phyloP scores from a whole-genome alignment of 2,113 vertebrate species.

The Microcebus murinus region DNA sequence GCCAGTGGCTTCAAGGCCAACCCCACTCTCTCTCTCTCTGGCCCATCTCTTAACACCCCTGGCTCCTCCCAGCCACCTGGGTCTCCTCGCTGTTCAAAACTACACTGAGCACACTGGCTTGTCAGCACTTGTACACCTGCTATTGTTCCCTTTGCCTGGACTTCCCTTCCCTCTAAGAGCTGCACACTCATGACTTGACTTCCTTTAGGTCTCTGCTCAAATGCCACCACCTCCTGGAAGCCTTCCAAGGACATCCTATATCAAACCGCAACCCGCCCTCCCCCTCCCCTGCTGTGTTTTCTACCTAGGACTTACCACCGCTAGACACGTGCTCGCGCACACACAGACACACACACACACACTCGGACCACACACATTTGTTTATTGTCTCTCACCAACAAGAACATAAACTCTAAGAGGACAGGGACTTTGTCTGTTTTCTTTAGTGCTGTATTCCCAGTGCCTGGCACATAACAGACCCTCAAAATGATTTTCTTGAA shows the following conservation, averaged over 20 bases:
- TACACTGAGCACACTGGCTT: background rate
- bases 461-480: background rate
- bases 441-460: background rate
- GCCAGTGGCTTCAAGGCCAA: background rate
- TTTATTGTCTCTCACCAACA: background rate
- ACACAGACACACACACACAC: background rate
- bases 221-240: background rate
- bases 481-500: background rate
- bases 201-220: background rate
- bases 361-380: too few relatives aligned
- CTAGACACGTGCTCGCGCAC: accelerated
- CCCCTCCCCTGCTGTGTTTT: too few relatives aligned
- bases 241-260: background rate
- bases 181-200: background rate
- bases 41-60: background rate
- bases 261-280: background rate
- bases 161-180: background rate
- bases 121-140: background rate
- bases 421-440: background rate
- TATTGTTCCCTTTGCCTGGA: background rate
- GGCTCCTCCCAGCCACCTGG: background rate
- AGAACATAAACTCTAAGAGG: background rate
- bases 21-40: background rate
- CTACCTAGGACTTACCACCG: background rate
- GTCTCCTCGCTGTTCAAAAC: background rate